These are phyloP conservation scores for Pelobates fuscus DNA, from an alignment of 2,113 vertebrate species.

Conservation along the genomic window DNA sequence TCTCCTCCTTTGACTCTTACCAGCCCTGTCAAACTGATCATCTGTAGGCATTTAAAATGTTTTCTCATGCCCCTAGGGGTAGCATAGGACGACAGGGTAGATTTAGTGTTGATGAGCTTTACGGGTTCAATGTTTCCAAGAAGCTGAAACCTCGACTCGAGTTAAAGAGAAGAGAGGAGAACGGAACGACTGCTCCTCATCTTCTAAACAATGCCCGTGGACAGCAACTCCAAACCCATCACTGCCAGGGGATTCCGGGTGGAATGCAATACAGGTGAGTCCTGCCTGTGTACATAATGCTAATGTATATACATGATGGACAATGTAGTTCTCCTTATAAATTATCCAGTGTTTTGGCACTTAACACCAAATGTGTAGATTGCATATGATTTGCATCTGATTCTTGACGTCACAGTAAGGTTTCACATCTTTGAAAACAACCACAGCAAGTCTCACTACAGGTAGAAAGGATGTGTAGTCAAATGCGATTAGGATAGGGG, in stretches of 20 bases:
- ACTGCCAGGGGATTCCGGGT: conserved; percentile 70
- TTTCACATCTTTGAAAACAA: too few relatives aligned
- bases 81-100: conserved; percentile 63
- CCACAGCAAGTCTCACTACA: too few relatives aligned
- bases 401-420: too few relatives aligned
- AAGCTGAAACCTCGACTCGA: conserved; percentile 62
- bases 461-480: too few relatives aligned
- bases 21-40: too few relatives aligned
- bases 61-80: conserved; percentile 59
- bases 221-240: conserved; percentile 68
- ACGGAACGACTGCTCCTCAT: conserved; percentile 69
- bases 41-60: conserved; percentile 60
- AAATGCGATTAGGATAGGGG: too few relatives aligned
- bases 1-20: too few relatives aligned
- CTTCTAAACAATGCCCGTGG: conserved; percentile 67
- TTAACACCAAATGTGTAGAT: too few relatives aligned
- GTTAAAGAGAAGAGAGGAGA: conserved; percentile 56
- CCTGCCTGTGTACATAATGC: conserved; percentile 59
- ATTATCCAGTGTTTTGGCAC: too few relatives aligned
- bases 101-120: conserved; percentile 78
- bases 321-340: too few relatives aligned
- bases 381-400: too few relatives aligned
- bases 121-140: conserved; percentile 74
- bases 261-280: conserved; percentile 62
- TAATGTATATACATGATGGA: too few relatives aligned